Percentiles rank a stretch among this genome's conserved stretches.
These are phyloP conservation scores for Romanogobio albipinnatus DNA, from an alignment of 2,113 vertebrate genomes.

Conservation along the genomic window DNA sequence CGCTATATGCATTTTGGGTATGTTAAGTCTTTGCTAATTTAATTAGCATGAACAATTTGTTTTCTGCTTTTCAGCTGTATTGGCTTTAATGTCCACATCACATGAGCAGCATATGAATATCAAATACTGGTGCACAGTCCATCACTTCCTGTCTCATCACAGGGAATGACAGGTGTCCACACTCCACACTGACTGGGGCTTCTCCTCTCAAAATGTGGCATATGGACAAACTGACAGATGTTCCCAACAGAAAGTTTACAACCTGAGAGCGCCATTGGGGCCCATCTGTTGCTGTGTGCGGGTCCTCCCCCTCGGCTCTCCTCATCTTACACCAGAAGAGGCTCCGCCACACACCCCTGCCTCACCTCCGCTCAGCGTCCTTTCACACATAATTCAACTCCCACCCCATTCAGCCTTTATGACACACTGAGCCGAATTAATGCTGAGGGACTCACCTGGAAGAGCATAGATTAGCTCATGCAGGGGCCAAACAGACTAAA, in stretches of 20 bases:
- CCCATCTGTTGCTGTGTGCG: slow-evolving; percentile 77
- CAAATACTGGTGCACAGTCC: neutral
- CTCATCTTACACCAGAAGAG: slow-evolving; percentile 54
- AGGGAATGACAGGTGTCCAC: slow-evolving; percentile 23
- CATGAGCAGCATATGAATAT: neutral
- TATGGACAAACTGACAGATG: slow-evolving; percentile 81
- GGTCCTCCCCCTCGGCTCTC: slow-evolving; percentile 67
- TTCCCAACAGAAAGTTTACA: slow-evolving; percentile 79
- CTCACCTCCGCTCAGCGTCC: slow-evolving; percentile 54
- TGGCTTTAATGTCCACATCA: neutral
- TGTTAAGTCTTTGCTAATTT: neutral
- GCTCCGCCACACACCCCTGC: slow-evolving; percentile 66
- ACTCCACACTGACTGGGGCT: slow-evolving; percentile 10
- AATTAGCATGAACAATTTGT: slow-evolving; percentile 3
- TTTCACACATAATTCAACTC: slow-evolving; percentile 38
- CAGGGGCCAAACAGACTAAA: slow-evolving; percentile 28
- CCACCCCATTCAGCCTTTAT: slow-evolving; percentile 52
- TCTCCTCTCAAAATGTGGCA: slow-evolving; percentile 65
- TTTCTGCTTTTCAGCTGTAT: neutral
- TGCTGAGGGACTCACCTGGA: slow-evolving; percentile 57
- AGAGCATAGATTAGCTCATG: slow-evolving; percentile 52
- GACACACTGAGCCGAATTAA: slow-evolving; percentile 47
- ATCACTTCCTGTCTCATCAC: slow-evolving; percentile 12
- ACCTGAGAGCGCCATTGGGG: slow-evolving; percentile 73
- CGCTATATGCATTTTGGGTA: neutral